Percentiles rank a stretch among this genome's conserved stretches.
These are phyloP conservation scores for Linyphia triangularis DNA, from an alignment of 2,888 invertebrate genomes.

Conservation along the genomic window DNA sequence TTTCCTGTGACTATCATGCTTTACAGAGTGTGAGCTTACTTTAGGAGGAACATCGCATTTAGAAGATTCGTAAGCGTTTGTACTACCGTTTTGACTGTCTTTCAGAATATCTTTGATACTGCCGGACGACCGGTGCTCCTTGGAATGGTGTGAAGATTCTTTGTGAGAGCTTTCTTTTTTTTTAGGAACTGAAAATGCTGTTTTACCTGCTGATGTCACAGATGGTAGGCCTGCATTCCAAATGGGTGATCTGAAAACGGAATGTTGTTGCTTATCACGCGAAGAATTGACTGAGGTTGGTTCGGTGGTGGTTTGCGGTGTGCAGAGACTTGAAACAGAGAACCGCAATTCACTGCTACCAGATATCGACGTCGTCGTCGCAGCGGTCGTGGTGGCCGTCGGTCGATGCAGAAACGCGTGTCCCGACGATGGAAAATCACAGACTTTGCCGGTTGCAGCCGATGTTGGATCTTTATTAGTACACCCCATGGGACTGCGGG, in stretches of 20 bases:
- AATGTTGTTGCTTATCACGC: constrained; percentile 45
- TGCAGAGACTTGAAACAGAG: constrained; percentile 58
- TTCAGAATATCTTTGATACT: constrained; percentile 70
- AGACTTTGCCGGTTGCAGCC: constrained; percentile 66
- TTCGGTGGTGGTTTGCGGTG: constrained; percentile 47
- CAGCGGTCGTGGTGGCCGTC: constrained; percentile 60
- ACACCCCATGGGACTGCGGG: constrained; percentile 71
- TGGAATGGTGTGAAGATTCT: constrained; percentile 49
- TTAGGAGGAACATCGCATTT: constrained; percentile 27
- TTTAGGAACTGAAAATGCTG: constrained; percentile 73
- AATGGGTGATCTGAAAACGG: constrained; percentile 47
- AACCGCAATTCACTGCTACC: constrained; percentile 50
- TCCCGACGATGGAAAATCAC: constrained; percentile 57
- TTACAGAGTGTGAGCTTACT: constrained; percentile 11
- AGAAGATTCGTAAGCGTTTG: constrained; percentile 29
- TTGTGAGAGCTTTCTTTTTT: constrained; percentile 61
- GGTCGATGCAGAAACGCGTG: constrained; percentile 67
- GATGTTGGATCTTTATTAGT: constrained; percentile 62
- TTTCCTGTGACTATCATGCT: constrained; percentile 37
- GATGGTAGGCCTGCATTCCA: constrained; percentile 72
- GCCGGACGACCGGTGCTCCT: constrained; percentile 62
- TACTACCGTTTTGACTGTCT: constrained; percentile 48
- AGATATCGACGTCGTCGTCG: constrained; percentile 4
- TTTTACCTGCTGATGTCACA: constrained; percentile 53
- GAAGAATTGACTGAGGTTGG: constrained; percentile 59